A percentile compares a stretch with the other conserved stretches of the same genome.
phyloP scores from a whole-genome alignment of 2,797 vertebrate species.

The Chromis chromis region DNA sequence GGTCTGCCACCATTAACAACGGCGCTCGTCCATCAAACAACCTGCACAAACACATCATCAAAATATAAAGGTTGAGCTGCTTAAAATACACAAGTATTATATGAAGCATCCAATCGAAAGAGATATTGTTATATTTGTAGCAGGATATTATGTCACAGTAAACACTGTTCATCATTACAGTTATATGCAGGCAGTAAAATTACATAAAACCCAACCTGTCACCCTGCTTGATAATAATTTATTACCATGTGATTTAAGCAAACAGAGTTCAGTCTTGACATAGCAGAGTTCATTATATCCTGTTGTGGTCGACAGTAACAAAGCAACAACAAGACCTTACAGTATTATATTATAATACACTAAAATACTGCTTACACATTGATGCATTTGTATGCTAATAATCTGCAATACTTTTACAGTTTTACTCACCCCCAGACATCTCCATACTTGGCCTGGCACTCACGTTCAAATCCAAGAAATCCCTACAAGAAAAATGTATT shows the following conservation, averaged over 20 bases:
- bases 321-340: too few species aligned
- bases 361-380: too few species aligned
- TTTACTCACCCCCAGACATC: conserved; percentile 84
- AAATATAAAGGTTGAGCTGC: background rate
- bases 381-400: too few species aligned
- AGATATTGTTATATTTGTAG: too few species aligned
- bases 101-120: too few species aligned
- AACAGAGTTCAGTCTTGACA: too few species aligned
- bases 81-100: too few species aligned
- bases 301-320: too few species aligned
- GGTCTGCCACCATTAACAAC: conserved; percentile 75
- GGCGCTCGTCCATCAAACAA: conserved; percentile 77
- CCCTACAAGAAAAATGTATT: conserved; percentile 64
- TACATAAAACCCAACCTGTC: too few species aligned
- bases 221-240: background rate
- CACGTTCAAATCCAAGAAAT: conserved; percentile 57
- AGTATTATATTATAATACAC: too few species aligned
- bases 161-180: background rate
- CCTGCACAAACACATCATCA: conserved; percentile 54
- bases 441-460: conserved; percentile 80
- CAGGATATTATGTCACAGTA: background rate
- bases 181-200: background rate
- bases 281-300: too few species aligned
- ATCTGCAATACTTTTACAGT: background rate
- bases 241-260: background rate